Percentiles rank a stretch among this genome's conserved stretches.
phyloP scores from a whole-genome alignment of 2,888 invertebrate genomes.

The Dryobota labecula region DNA sequence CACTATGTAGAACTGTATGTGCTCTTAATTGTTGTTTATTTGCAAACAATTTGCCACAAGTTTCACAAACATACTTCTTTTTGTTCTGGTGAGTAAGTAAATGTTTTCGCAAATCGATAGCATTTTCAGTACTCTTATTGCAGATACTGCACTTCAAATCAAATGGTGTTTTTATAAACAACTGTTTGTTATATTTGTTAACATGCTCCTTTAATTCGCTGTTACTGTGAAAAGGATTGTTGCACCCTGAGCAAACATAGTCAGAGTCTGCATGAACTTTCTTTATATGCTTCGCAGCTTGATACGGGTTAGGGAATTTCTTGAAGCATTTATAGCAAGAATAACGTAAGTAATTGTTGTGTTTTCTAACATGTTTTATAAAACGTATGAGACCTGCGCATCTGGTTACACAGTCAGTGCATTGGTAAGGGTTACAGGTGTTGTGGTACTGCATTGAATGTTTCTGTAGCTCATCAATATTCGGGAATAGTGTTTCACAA shows the following conservation, averaged over 20 bases:
- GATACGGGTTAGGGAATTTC: conserved; percentile 66
- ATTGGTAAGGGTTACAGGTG: conserved; percentile 91
- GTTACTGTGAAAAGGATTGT: conserved; percentile 68
- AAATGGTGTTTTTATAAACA: background rate
- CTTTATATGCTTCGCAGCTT: conserved; percentile 67
- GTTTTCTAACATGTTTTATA: conserved; percentile 89
- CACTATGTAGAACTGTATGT: conserved; percentile 75
- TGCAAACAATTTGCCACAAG: conserved; percentile 79
- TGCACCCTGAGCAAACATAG: conserved; percentile 77
- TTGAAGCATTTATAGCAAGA: conserved; percentile 79
- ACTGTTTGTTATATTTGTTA: conserved; percentile 66
- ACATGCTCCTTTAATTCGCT: conserved; percentile 74
- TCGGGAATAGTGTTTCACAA: conserved; percentile 77
- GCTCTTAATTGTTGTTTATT: conserved; percentile 71
- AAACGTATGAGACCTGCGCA: conserved; percentile 76
- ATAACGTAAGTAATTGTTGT: conserved; percentile 90
- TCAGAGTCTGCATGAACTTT: conserved; percentile 65
- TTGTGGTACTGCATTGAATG: conserved; percentile 91
- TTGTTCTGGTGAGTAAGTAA: conserved; percentile 88
- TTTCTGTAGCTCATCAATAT: conserved; percentile 82
- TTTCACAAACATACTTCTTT: conserved; percentile 78
- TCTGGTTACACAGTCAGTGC: conserved; percentile 90
- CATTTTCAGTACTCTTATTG: conserved; percentile 75
- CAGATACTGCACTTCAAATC: conserved; percentile 76
- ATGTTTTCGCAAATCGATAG: conserved; percentile 82